These are phyloP conservation scores for Nerophis lumbriciformis DNA, from an alignment of 2,113 vertebrate genomes.

Conservation along the genomic window DNA sequence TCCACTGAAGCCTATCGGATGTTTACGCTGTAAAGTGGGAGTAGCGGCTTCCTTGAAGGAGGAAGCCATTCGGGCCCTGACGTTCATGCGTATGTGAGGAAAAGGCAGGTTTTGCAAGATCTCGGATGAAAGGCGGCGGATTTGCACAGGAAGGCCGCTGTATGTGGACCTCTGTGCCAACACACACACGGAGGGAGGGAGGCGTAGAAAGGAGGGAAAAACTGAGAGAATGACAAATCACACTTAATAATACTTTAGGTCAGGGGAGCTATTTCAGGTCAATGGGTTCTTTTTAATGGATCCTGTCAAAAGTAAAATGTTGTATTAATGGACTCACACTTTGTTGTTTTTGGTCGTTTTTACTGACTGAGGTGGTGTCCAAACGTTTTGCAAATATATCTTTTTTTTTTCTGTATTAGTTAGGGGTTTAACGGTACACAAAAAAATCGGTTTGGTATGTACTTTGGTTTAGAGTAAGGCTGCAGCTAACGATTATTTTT, in stretches of 20 bases:
- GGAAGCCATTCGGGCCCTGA: conserved; percentile 67
- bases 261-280: too few relatives aligned
- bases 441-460: too few relatives aligned
- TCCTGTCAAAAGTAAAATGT: too few relatives aligned
- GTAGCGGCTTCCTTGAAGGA: conserved; percentile 56
- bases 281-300: too few relatives aligned
- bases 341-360: too few relatives aligned
- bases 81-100: conserved; percentile 68
- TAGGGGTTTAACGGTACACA: too few relatives aligned
- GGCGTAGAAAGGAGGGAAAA: neutral
- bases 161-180: conserved; percentile 61
- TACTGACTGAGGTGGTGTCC: too few relatives aligned
- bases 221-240: neutral
- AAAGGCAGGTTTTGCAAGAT: conserved; percentile 57
- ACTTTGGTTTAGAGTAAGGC: too few relatives aligned
- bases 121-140: conserved; percentile 57
- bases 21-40: conserved; percentile 63
- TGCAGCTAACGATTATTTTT: too few relatives aligned
- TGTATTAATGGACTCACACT: too few relatives aligned
- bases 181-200: conserved; percentile 31
- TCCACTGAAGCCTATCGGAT: conserved; percentile 25
- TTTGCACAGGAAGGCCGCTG: conserved; percentile 68
- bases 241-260: neutral
- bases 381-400: too few relatives aligned
- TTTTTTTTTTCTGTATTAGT: too few relatives aligned